phyloP scores from a whole-genome alignment of 1,140 invertebrate species.

The Drosophila albomicans region DNA sequence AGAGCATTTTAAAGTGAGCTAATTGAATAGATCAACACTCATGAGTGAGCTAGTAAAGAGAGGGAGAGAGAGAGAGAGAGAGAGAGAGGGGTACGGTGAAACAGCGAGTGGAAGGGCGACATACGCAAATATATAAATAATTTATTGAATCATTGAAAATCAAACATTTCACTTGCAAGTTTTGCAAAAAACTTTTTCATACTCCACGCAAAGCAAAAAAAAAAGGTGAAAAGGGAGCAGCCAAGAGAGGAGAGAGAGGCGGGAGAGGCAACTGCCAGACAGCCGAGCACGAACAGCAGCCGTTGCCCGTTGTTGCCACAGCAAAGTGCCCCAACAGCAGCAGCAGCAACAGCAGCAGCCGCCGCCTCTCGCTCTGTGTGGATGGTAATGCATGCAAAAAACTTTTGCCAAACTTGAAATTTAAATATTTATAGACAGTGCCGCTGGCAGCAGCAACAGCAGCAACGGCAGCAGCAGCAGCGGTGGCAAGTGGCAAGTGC shows the following conservation, averaged over 20 bases:
- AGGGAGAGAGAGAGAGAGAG: too few relatives aligned
- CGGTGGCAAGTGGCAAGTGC: slow-evolving; percentile 34
- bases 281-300: slow-evolving; percentile 35
- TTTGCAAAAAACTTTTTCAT: slow-evolving; percentile 53
- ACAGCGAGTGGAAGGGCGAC: slow-evolving; percentile 13
- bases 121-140: slow-evolving; percentile 82
- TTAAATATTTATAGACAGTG: slow-evolving; percentile 83
- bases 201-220: slow-evolving; percentile 4
- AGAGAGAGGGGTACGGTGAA: neutral
- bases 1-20: slow-evolving; percentile 54
- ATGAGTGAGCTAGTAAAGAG: neutral
- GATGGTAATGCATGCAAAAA: slow-evolving; percentile 80
- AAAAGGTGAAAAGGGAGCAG: neutral
- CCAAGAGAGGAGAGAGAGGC: too few relatives aligned
- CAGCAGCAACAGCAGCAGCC: neutral
- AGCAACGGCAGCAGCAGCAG: neutral
- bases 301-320: slow-evolving; percentile 30
- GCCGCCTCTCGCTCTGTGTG: slow-evolving; percentile 29
- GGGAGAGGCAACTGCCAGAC: slow-evolving; percentile 13
- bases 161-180: slow-evolving; percentile 83
- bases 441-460: slow-evolving; percentile 48
- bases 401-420: slow-evolving; percentile 83
- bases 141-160: slow-evolving; percentile 84
- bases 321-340: slow-evolving; percentile 28
- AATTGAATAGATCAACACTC: slow-evolving; percentile 78